These are phyloP conservation scores for Amiota communis DNA, from an alignment of 2,888 invertebrate species.

Conservation along the genomic window DNA sequence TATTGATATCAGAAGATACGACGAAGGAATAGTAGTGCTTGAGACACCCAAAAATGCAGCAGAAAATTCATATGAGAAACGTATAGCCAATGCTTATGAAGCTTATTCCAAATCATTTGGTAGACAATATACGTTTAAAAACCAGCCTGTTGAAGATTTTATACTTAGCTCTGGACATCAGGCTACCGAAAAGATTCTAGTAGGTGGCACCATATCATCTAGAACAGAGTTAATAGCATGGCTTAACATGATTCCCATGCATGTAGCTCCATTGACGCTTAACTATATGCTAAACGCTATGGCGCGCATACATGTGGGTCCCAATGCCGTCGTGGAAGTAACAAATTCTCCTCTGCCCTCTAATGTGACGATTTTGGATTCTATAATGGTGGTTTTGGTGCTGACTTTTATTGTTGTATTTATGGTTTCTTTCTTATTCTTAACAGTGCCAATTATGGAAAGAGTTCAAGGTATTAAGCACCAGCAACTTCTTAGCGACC, in stretches of 20 bases:
- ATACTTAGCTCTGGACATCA: not conserved
- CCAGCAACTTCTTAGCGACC: constrained; percentile 82
- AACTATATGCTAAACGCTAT: constrained; percentile 47
- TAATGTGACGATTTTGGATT: no score
- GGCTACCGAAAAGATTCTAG: constrained; percentile 24
- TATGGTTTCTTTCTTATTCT: constrained; percentile 76
- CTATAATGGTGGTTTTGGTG: no score
- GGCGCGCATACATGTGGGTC: constrained; percentile 15
- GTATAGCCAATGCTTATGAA: constrained; percentile 24
- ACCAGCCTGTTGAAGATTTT: constrained; percentile 16
- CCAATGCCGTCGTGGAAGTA: constrained; percentile 62
- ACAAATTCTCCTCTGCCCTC: constrained; percentile 81
- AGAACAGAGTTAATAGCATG: constrained; percentile 37
- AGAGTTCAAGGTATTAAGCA: constrained; percentile 80
- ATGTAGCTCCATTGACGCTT: constrained; percentile 39
- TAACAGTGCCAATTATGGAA: constrained; percentile 75
- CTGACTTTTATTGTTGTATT: constrained; percentile 69
- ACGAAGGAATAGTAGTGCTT: not conserved
- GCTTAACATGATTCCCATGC: constrained; percentile 43
- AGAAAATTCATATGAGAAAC: constrained; percentile 1
- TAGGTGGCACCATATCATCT: constrained; percentile 36
- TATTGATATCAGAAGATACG: not conserved
- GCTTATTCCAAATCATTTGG: constrained; percentile 26
- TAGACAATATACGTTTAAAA: not conserved
- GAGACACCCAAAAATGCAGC: not conserved